Conservation (phyloP, 2,113 vertebrate species). For the Stercorarius parasiticus region DNA sequence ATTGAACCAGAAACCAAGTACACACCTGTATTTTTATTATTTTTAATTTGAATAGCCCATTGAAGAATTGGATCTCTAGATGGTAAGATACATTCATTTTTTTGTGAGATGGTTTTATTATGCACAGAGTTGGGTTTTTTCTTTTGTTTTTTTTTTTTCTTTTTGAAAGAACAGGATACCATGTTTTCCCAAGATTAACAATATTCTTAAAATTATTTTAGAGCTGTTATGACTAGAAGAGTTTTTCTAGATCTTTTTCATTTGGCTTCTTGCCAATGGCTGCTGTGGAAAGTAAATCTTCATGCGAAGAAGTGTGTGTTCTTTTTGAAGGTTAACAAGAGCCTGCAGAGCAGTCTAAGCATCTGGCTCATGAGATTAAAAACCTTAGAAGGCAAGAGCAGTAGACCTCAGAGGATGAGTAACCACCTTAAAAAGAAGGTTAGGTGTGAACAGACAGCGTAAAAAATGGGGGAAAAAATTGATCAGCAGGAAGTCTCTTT, state of each 20-base stretch:
- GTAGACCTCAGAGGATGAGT: constrained; percentile 11
- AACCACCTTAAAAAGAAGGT: constrained; percentile 25
- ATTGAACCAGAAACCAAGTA: not conserved
- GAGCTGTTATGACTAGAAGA: not conserved
- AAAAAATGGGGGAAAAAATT: not conserved
- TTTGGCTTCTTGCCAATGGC: not conserved
- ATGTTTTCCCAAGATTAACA: not conserved
- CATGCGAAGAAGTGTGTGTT: not conserved
- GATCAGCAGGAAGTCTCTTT: constrained; percentile 1
- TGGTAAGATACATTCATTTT: not conserved
- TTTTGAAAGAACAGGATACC: not conserved
- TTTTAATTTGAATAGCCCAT: not conserved
- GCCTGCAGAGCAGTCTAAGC: constrained; percentile 40
- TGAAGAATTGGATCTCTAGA: not conserved
- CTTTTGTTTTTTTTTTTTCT: not conserved
- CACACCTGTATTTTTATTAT: not conserved
- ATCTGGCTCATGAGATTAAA: constrained; percentile 64
- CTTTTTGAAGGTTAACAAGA: constrained; percentile 55
- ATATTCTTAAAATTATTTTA: not conserved
- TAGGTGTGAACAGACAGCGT: constrained; percentile 2
- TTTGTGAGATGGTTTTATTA: not conserved
- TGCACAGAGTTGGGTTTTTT: no score
- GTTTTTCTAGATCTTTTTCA: not conserved
- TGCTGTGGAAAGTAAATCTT: constrained; percentile 41
- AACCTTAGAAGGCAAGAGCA: not conserved